Percentiles rank a stretch among this genome's conserved stretches.
phyloP scores from a whole-genome alignment of 2,888 invertebrate species.

The Mycalesis mineus region DNA sequence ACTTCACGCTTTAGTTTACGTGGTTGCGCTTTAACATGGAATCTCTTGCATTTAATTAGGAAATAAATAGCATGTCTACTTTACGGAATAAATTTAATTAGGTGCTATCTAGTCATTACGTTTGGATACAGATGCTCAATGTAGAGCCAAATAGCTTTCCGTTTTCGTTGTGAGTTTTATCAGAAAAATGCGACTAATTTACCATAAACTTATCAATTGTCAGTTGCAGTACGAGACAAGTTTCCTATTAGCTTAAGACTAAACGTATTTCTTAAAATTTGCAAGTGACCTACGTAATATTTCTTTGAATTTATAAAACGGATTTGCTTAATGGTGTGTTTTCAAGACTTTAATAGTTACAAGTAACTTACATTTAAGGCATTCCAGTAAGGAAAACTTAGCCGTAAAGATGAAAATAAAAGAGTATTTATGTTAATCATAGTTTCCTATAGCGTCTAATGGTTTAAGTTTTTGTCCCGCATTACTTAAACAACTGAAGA shows the following conservation, averaged over 20 bases:
- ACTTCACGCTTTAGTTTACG: slow-evolving; percentile 5
- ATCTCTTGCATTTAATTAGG: not conserved
- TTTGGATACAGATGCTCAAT: not conserved
- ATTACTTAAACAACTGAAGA: too few species aligned
- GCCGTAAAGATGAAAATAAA: too few species aligned
- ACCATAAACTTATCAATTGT: not conserved
- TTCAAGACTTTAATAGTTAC: too few species aligned
- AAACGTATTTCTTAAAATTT: not conserved
- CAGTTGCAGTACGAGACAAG: not conserved
- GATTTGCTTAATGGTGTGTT: too few species aligned
- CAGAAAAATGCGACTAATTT: not conserved
- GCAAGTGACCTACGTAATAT: not conserved
- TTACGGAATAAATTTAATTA: not conserved
- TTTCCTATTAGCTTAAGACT: not conserved
- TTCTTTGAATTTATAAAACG: not conserved
- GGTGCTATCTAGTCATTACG: too few species aligned
- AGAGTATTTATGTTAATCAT: too few species aligned
- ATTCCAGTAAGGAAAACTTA: too few species aligned
- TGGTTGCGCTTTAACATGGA: not conserved
- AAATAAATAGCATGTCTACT: not conserved
- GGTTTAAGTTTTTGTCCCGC: too few species aligned
- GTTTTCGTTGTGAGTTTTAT: not conserved
- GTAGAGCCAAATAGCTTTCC: slow-evolving; percentile 2
- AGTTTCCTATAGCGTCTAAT: too few species aligned
- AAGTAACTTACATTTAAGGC: too few species aligned